Evolutionary conservation across 2,888 invertebrate species (phyloP).

Genomic region (Sminthurides aquaticus): DNA sequence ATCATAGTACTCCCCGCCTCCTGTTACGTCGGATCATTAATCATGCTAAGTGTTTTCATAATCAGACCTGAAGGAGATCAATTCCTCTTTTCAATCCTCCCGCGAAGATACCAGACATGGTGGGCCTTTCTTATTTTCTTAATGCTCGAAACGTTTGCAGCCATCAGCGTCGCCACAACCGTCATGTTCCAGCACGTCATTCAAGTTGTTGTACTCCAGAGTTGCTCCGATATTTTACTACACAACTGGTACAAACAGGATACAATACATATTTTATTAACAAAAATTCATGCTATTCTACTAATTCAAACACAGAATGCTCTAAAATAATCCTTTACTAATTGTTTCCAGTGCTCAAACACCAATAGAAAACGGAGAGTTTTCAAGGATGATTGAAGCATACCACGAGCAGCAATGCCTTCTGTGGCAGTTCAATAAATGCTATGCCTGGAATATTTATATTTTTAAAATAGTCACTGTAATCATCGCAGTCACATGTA

Average conservation of each 20-base stretch:
- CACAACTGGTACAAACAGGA: slow-evolving; percentile 20
- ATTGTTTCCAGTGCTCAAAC: slow-evolving; percentile 19
- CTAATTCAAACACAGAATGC: no score
- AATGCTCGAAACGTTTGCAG: slow-evolving; percentile 17
- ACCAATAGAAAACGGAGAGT: slow-evolving; percentile 19
- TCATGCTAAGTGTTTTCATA: slow-evolving; percentile 20
- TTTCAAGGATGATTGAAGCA: slow-evolving; percentile 16
- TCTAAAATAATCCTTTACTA: not conserved
- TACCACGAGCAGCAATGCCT: slow-evolving; percentile 19
- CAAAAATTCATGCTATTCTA: not conserved
- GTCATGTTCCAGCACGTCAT: slow-evolving; percentile 23
- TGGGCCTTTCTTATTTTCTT: slow-evolving; percentile 20
- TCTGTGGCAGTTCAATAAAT: slow-evolving; percentile 16
- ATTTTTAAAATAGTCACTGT: slow-evolving; percentile 18
- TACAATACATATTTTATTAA: no score
- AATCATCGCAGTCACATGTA: slow-evolving; percentile 9
- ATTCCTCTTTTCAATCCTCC: slow-evolving; percentile 16
- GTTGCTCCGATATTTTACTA: slow-evolving; percentile 15
- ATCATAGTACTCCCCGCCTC: slow-evolving; percentile 13
- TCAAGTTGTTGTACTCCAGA: slow-evolving; percentile 21
- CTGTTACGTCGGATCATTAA: slow-evolving; percentile 16
- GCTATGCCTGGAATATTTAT: slow-evolving; percentile 17
- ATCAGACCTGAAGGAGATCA: slow-evolving; percentile 20
- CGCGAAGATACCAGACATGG: slow-evolving; percentile 15
- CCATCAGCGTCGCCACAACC: slow-evolving; percentile 15